These are phyloP conservation scores for Eumaeus atala DNA, from an alignment of 1,140 invertebrate species.

Conservation along the genomic window DNA sequence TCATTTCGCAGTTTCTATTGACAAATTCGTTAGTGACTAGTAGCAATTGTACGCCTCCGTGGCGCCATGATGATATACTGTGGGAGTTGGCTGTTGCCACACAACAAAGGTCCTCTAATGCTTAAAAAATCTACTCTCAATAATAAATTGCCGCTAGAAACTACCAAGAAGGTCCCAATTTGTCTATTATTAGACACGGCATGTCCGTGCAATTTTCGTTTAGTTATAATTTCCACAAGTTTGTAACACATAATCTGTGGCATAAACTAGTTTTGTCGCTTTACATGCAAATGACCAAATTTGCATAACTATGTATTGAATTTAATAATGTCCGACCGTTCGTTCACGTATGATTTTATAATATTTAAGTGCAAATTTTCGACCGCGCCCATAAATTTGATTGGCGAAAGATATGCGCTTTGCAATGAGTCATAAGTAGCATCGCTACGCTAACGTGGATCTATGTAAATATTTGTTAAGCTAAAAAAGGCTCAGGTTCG, in stretches of 20 bases:
- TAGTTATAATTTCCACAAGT: constrained; percentile 2
- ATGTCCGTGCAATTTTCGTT: neutral
- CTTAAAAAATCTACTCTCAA: too few relatives aligned
- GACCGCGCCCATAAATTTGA: constrained; percentile 3
- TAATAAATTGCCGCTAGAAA: too few relatives aligned
- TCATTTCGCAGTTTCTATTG: too few relatives aligned
- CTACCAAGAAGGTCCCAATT: neutral
- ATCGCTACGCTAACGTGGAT: neutral
- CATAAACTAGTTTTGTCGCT: neutral
- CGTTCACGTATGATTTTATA: constrained; percentile 1
- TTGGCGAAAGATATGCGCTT: constrained; percentile 6
- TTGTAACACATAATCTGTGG: neutral
- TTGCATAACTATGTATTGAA: constrained; percentile 5
- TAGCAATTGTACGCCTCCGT: too few relatives aligned
- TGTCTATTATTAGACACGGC: neutral
- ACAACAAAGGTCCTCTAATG: too few relatives aligned
- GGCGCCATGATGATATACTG: too few relatives aligned
- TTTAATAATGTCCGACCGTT: neutral
- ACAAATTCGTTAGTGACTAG: too few relatives aligned
- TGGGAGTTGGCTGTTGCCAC: too few relatives aligned
- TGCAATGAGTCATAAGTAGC: constrained; percentile 2
- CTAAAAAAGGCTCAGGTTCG: neutral
- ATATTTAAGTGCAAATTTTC: constrained; percentile 5
- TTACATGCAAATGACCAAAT: constrained; percentile 3
- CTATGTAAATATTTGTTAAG: neutral